phyloP scores from a whole-genome alignment of 2,113 vertebrate genomes.

The Sakesphorus luctuosus region DNA sequence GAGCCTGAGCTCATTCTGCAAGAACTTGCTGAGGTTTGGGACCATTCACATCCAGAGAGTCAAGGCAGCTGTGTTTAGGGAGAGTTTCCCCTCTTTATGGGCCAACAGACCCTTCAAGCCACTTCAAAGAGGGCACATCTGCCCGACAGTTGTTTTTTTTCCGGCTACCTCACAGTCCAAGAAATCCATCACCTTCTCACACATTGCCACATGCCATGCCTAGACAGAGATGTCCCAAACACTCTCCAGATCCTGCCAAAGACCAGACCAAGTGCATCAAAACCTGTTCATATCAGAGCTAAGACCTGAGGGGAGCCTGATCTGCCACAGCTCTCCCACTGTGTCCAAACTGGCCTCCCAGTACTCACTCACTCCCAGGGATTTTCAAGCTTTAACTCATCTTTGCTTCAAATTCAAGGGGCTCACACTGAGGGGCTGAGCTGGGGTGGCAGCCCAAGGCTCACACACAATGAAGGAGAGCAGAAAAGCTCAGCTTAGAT shows the following conservation, averaged over 20 bases:
- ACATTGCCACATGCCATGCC: not conserved
- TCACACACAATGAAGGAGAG: not conserved
- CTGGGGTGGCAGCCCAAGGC: not conserved
- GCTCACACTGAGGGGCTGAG: not conserved
- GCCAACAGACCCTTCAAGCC: not conserved
- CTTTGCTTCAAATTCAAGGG: not conserved
- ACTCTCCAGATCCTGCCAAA: not conserved
- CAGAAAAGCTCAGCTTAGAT: not conserved
- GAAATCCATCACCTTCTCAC: not conserved
- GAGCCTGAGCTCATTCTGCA: not conserved
- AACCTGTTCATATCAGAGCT: not conserved
- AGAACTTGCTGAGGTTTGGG: not conserved
- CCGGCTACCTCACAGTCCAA: not conserved
- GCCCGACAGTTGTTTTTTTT: constrained; percentile 16
- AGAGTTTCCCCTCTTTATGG: not conserved
- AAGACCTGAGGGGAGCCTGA: not conserved
- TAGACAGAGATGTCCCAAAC: not conserved
- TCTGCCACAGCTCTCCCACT: not conserved
- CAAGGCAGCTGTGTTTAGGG: not conserved
- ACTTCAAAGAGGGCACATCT: constrained; percentile 34
- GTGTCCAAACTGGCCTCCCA: not conserved
- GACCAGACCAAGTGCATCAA: not conserved
- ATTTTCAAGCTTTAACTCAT: not conserved
- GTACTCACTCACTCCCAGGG: not conserved
- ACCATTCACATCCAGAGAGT: not conserved